Conservation (phyloP, 2,888 invertebrate genomes). For the Beris morrisii region DNA sequence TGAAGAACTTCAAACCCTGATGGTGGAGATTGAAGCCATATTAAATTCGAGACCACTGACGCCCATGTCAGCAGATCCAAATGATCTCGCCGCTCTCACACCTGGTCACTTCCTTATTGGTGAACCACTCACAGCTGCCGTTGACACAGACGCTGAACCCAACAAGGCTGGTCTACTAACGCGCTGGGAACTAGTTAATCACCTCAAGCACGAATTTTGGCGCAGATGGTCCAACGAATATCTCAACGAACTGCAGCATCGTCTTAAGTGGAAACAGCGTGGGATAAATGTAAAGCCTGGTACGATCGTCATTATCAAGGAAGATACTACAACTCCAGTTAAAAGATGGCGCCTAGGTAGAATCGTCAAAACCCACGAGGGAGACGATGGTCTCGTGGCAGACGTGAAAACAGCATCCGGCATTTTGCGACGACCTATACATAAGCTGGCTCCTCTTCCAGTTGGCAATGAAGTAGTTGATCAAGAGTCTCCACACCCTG, state of each 20-base stretch:
- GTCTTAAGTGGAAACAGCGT: constrained; percentile 36
- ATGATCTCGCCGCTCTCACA: constrained; percentile 36
- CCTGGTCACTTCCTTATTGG: constrained; percentile 36
- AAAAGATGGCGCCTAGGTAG: too few relatives aligned
- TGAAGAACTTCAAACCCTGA: constrained; percentile 44
- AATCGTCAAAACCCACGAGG: too few relatives aligned
- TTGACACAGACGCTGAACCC: constrained; percentile 19
- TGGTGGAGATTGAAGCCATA: constrained; percentile 43
- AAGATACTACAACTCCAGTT: neutral
- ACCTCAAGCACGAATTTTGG: constrained; percentile 29
- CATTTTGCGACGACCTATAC: too few relatives aligned
- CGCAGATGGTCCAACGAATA: too few relatives aligned
- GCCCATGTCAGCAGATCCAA: constrained; percentile 40
- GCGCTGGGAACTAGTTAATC: constrained; percentile 33
- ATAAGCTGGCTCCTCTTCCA: too few relatives aligned
- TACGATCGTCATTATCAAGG: constrained; percentile 21
- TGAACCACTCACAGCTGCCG: constrained; percentile 27
- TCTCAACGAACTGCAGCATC: constrained; percentile 33
- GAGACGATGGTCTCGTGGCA: too few relatives aligned
- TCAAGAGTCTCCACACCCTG: too few relatives aligned
- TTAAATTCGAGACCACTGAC: constrained; percentile 44
- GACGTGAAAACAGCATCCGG: too few relatives aligned
- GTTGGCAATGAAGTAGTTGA: too few relatives aligned
- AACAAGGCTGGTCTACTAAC: neutral
- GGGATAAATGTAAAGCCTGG: constrained; percentile 12